Evolutionary conservation across 2,888 invertebrate species (phyloP), one percentile per base, ranked within the genome.

Genomic region (Campoletis raptor): DNA sequence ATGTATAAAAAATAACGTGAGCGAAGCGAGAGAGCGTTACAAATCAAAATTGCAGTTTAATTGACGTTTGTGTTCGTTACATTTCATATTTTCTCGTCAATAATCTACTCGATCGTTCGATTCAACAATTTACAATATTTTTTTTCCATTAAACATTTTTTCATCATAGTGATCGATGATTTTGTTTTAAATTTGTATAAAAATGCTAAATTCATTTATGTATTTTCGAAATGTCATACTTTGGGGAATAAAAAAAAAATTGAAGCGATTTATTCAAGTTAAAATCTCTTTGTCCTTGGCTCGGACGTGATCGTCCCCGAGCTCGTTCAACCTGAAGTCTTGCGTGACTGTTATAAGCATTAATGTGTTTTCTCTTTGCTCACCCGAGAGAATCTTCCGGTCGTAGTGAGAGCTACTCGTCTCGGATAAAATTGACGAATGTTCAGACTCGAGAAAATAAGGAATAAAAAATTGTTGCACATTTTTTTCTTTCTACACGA

Each of bases 31-130:
- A 83, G 78, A 80, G 66, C 80, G 80, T 83, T 83, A 57, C 83
- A 42, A 86, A 86, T 86, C 42, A 57, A 42, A 83, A 80, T 61
- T 42, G 72, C 83, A 77, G 61, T 83, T 83, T 83, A 70, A 69
- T 83, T 77, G 57, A 83, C 67, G 72, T 57, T 30, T 21, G 4
- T 64, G 48, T 83, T 67, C 45, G 24, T n/a, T 42, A 69, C 45
- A 36, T 79, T 21, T 74, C 12, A 18, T 79, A 36, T 48, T 67
- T 40, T 72, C 54, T 4, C 64, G n/a, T 52, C 79, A 45, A 69
- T 40, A 52, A 54, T 79, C 52, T 30, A n/a, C 24, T 12, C 69
- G 78, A 57, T 79, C 42, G 30, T 24, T 61, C 12, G 15, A 15
- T 15, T 15, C 6, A 15, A 61, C 15, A 15, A 30, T 61, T 61